A percentile compares a stretch with the other conserved stretches of the same genome.
phyloP scores from a whole-genome alignment of 1,140 invertebrate species.

The Octopus sinensis region DNA sequence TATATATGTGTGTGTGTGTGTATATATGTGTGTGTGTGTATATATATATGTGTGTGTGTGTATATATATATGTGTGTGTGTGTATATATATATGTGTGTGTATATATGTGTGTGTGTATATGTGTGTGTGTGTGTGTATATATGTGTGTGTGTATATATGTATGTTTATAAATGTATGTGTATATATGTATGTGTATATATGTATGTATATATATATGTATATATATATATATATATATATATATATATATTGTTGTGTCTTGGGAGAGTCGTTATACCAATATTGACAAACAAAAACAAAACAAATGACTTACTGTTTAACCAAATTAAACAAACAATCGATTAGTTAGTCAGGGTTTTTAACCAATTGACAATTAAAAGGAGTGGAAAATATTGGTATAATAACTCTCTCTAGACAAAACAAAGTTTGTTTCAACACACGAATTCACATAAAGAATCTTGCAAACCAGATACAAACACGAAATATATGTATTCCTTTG shows the following conservation, averaged over 20 bases:
- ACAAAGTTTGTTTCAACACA: no score
- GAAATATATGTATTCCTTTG: no score
- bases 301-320: no score
- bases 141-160: background rate
- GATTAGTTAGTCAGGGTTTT: no score
- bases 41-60: background rate
- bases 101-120: background rate
- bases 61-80: background rate
- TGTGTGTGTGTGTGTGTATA: background rate
- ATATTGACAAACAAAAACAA: no score
- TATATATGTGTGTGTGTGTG: conserved; percentile 4
- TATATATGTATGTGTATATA: background rate
- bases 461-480: no score
- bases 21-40: conserved; percentile 14
- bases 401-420: no score
- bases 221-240: background rate
- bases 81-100: background rate
- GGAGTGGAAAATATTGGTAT: no score
- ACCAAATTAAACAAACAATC: no score
- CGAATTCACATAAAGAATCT: no score
- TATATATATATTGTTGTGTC: background rate
- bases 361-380: no score
- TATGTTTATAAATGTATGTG: background rate
- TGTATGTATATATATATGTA: background rate
- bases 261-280: background rate